phyloP scores from a whole-genome alignment of 2,888 invertebrate species.

The Scaptomyza caliginosa region DNA sequence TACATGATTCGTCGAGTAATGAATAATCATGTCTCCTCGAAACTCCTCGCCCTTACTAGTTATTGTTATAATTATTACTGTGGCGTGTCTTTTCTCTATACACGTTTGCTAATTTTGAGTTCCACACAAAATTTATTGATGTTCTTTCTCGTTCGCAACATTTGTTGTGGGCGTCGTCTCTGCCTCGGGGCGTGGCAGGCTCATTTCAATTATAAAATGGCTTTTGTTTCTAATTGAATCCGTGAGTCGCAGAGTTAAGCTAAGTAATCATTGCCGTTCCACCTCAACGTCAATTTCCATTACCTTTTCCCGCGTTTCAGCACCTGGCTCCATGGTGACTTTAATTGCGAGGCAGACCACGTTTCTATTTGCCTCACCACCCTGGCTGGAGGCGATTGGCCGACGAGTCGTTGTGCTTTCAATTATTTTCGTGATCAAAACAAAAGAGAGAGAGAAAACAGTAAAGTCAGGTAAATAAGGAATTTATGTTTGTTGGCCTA shows the following conservation, averaged over 20 bases:
- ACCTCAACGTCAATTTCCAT: constrained; percentile 24
- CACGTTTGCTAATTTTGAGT: constrained; percentile 10
- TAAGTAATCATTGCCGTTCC: constrained; percentile 42
- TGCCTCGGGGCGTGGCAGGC: constrained; percentile 31
- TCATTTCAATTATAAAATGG: constrained; percentile 78
- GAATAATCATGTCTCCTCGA: constrained; percentile 52
- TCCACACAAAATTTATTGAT: constrained; percentile 33
- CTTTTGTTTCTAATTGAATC: constrained; percentile 79
- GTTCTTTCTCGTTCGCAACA: neutral
- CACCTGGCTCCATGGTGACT: constrained; percentile 42
- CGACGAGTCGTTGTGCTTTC: constrained; percentile 18
- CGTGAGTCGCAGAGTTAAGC: constrained; percentile 48
- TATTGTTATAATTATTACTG: constrained; percentile 35
- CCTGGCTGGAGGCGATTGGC: constrained; percentile 22
- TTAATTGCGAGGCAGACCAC: constrained; percentile 58
- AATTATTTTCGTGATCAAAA: constrained; percentile 23
- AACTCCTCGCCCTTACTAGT: neutral
- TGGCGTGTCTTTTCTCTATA: neutral
- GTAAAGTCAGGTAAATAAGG: constrained; percentile 1
- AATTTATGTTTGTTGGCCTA: constrained; percentile 10
- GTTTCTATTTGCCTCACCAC: constrained; percentile 23
- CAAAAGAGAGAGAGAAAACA: neutral
- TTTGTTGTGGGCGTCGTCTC: constrained; percentile 15
- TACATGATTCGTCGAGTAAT: constrained; percentile 53
- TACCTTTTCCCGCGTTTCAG: neutral